Conservation (phyloP, 2,888 invertebrate species). For the Diachrysia chrysitis region DNA sequence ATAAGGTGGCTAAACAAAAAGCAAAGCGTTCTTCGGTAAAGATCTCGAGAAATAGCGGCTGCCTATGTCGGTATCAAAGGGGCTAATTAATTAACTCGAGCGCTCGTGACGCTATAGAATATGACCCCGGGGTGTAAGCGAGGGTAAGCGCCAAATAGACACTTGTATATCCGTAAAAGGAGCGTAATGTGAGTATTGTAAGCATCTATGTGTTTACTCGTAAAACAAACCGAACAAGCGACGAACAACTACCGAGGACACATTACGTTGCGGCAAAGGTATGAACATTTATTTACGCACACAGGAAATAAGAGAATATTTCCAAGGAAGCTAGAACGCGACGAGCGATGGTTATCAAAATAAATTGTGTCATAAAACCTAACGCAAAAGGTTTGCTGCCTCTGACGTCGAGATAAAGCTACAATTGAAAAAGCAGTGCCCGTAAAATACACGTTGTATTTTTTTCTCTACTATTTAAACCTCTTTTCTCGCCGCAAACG, state of each 20-base stretch:
- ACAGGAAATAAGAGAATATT: constrained; percentile 22
- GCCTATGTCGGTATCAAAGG: constrained; percentile 69
- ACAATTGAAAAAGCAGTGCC: constrained; percentile 48
- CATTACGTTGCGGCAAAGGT: constrained; percentile 21
- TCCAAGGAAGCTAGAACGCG: constrained; percentile 13
- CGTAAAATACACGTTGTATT: constrained; percentile 35
- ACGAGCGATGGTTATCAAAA: constrained; percentile 53
- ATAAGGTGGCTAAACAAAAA: constrained; percentile 62
- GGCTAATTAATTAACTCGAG: constrained; percentile 82
- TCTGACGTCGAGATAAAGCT: constrained; percentile 46
- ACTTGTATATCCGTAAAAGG: constrained; percentile 53
- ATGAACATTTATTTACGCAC: constrained; percentile 17
- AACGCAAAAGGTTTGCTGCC: constrained; percentile 31
- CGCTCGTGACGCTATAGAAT: constrained; percentile 67
- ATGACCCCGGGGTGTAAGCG: constrained; percentile 64
- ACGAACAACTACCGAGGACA: constrained; percentile 3
- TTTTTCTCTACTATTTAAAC: constrained; percentile 40
- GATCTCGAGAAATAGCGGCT: constrained; percentile 53
- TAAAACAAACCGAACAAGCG: constrained; percentile 35
- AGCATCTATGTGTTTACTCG: constrained; percentile 39
- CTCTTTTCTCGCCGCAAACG: constrained; percentile 34
- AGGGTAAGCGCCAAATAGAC: constrained; percentile 61
- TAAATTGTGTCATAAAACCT: constrained; percentile 53
- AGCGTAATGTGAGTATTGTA: constrained; percentile 50
- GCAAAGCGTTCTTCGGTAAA: constrained; percentile 63